These are phyloP conservation scores for Cheirogaleus major DNA, from an alignment of 2,797 vertebrate species.

Conservation along the genomic window DNA sequence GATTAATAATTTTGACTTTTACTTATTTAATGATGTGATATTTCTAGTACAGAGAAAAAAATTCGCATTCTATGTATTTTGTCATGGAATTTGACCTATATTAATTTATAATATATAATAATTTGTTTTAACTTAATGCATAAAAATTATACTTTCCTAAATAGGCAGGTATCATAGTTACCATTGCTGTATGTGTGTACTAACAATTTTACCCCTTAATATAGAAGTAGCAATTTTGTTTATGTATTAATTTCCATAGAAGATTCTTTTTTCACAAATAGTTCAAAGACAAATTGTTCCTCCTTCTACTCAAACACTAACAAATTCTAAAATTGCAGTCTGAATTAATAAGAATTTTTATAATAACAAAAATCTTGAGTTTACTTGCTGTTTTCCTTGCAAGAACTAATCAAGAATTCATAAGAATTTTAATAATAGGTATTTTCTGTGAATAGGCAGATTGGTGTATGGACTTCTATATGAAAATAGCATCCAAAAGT, in stretches of 20 bases:
- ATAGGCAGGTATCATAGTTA: not conserved
- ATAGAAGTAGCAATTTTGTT: not conserved
- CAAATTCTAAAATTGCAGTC: slow-evolving; percentile 6
- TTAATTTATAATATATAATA: not conserved
- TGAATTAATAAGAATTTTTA: slow-evolving; percentile 31
- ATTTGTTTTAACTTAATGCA: not conserved
- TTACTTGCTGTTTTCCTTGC: slow-evolving; percentile 4
- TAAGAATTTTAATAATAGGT: not conserved
- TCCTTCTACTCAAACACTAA: not conserved
- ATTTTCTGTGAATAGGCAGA: not conserved
- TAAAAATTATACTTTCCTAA: not conserved
- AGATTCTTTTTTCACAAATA: not conserved
- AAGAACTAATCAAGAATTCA: not conserved
- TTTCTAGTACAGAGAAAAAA: not conserved
- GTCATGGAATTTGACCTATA: not conserved
- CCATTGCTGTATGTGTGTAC: not conserved
- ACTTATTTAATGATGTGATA: not conserved
- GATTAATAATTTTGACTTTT: not conserved
- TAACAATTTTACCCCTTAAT: not conserved
- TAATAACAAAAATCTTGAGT: not conserved
- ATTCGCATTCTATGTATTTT: not conserved
- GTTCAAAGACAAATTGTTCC: not conserved
- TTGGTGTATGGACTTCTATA: not conserved
- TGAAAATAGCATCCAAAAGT: not conserved
- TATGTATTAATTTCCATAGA: not conserved